Conservation (phyloP, 2,888 invertebrate genomes). For the Bruchidius siliquastri region DNA sequence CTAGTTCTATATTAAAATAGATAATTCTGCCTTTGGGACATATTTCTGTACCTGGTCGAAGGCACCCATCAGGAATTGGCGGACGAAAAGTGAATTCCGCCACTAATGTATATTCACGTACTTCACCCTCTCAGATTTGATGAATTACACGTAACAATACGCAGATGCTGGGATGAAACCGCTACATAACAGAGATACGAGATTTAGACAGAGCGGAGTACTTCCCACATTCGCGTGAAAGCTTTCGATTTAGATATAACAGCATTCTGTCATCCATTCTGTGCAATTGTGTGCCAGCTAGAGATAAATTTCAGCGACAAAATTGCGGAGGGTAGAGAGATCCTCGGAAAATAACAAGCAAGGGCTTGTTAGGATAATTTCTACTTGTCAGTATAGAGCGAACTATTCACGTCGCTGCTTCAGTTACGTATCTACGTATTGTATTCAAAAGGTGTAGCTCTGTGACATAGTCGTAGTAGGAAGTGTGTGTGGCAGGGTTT, state of each 20-base stretch:
- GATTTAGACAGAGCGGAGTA: constrained; percentile 37
- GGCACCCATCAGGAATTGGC: background rate
- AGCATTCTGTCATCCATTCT: constrained; percentile 37
- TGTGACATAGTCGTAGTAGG: background rate
- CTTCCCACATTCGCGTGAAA: constrained; percentile 29
- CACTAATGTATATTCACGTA: background rate
- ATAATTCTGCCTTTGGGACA: too few relatives aligned
- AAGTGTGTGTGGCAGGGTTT: background rate
- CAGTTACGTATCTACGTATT: background rate
- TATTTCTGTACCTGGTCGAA: too few relatives aligned
- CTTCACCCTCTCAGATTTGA: background rate
- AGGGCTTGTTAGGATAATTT: background rate
- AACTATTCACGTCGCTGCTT: background rate
- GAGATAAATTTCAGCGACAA: background rate
- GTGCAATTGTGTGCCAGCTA: background rate
- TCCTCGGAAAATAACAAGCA: background rate
- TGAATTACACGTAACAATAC: background rate
- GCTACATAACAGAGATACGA: constrained; percentile 23
- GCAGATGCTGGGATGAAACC: background rate
- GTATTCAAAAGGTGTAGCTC: background rate
- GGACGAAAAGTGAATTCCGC: background rate
- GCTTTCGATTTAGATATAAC: constrained; percentile 41
- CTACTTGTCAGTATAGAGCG: background rate
- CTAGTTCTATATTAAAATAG: too few relatives aligned
- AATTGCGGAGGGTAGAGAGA: background rate